These are phyloP conservation scores for Vespertilio murinus DNA, from an alignment of 2,797 vertebrate genomes.

Conservation along the genomic window DNA sequence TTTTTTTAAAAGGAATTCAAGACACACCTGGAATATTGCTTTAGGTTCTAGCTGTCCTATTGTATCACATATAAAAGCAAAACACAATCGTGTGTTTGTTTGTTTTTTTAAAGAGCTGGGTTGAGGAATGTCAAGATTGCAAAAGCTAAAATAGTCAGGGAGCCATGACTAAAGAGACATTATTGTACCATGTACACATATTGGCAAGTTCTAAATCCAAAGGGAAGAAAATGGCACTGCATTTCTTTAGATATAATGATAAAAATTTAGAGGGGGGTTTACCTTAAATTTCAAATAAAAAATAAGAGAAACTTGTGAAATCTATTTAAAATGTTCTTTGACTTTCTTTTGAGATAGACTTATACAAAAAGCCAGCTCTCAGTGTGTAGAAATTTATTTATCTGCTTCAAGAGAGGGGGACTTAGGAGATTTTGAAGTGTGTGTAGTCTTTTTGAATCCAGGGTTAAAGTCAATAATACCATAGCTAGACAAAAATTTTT, in stretches of 20 bases:
- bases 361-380: not conserved
- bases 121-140: constrained; percentile 37
- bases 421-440: constrained; percentile 34
- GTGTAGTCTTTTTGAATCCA: constrained; percentile 3
- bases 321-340: constrained; percentile 39
- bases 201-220: constrained; percentile 50
- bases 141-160: constrained; percentile 40
- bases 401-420: not conserved
- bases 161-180: not conserved
- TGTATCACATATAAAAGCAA: constrained; percentile 55
- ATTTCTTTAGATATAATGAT: constrained; percentile 20
- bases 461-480: constrained; percentile 54
- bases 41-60: constrained; percentile 25
- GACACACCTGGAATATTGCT: constrained; percentile 20
- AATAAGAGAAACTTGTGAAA: constrained; percentile 23
- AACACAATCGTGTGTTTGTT: constrained; percentile 6
- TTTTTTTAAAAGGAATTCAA: constrained; percentile 8
- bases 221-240: not conserved
- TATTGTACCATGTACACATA: not conserved
- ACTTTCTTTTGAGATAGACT: constrained; percentile 41
- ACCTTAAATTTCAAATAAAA: constrained; percentile 18
- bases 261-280: constrained; percentile 23
- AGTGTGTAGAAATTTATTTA: constrained; percentile 36
- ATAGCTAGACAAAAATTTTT: constrained; percentile 61
- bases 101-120: not conserved